Percentiles rank a stretch among this genome's conserved stretches.
Evolutionary conservation across 2,113 vertebrate genomes (phyloP).

Genomic region (Vulpes ferrilata): DNA sequence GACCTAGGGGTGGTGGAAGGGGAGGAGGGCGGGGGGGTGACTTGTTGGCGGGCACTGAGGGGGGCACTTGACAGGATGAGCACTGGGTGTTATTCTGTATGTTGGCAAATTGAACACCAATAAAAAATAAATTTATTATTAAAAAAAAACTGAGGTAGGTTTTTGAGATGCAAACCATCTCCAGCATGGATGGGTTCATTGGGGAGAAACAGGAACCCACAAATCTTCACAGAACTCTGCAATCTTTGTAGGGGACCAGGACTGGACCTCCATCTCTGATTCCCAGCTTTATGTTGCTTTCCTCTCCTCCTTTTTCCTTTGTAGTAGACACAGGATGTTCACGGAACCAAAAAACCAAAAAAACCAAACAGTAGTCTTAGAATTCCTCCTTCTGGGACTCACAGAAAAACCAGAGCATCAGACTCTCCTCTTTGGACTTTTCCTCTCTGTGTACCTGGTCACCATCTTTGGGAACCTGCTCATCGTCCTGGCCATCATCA

Average conservation of each 20-base stretch:
- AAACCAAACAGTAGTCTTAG: not conserved
- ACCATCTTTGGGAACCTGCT: constrained; percentile 73
- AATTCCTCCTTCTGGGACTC: constrained; percentile 78
- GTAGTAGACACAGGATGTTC: not conserved
- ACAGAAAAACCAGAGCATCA: constrained; percentile 61
- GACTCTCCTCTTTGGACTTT: constrained; percentile 61
- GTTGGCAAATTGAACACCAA: no score
- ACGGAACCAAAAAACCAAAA: constrained; percentile 56
- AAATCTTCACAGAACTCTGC: not conserved
- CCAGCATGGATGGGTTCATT: not conserved
- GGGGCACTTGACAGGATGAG: no score
- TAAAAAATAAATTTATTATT: no score
- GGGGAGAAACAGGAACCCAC: not conserved
- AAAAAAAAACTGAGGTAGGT: not conserved
- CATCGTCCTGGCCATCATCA: constrained; percentile 54
- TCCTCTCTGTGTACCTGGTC: constrained; percentile 66
- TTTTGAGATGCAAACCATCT: not conserved
- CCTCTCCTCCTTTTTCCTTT: not conserved
- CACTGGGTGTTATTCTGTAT: no score
- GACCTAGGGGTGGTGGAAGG: no score
- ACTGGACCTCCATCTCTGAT: not conserved
- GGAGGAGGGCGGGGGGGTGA: no score
- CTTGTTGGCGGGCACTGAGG: no score
- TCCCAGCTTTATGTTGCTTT: not conserved
- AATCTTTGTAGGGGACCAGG: not conserved